phyloP scores from a whole-genome alignment of 2,113 vertebrate species.

The Eurypyga helias region DNA sequence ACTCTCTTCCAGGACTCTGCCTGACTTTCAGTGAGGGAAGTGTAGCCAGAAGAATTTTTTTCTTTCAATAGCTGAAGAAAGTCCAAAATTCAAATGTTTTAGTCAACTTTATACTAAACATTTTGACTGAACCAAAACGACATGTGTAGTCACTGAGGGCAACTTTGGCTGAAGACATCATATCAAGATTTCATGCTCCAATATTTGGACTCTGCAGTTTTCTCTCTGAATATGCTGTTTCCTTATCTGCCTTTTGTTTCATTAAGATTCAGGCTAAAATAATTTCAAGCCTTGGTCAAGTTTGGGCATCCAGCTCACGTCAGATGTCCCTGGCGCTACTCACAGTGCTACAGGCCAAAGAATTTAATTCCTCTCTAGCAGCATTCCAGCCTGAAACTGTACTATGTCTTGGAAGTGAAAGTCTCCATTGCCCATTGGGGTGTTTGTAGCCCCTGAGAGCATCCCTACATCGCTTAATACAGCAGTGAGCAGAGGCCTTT shows the following conservation, averaged over 20 bases:
- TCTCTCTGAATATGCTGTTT: background rate
- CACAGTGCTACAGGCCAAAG: background rate
- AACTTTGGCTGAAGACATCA: background rate
- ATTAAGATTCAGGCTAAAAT: background rate
- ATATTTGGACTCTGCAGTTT: background rate
- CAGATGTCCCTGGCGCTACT: background rate
- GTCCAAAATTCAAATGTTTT: background rate
- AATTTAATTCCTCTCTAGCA: background rate
- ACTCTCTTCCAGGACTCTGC: background rate
- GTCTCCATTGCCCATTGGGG: background rate
- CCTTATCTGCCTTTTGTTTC: background rate
- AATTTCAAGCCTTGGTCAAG: background rate
- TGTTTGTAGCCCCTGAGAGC: background rate
- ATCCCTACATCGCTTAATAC: background rate
- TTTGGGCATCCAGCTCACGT: background rate
- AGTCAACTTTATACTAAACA: background rate
- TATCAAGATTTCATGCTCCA: background rate
- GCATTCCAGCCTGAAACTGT: background rate
- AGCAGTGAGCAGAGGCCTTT: background rate
- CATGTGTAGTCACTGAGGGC: background rate
- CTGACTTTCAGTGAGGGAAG: background rate
- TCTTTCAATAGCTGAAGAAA: background rate
- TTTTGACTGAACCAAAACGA: background rate
- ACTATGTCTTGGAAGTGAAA: background rate
- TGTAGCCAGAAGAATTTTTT: background rate